These are phyloP conservation scores for Todus mexicanus DNA, from an alignment of 2,797 vertebrate genomes.

Conservation along the genomic window DNA sequence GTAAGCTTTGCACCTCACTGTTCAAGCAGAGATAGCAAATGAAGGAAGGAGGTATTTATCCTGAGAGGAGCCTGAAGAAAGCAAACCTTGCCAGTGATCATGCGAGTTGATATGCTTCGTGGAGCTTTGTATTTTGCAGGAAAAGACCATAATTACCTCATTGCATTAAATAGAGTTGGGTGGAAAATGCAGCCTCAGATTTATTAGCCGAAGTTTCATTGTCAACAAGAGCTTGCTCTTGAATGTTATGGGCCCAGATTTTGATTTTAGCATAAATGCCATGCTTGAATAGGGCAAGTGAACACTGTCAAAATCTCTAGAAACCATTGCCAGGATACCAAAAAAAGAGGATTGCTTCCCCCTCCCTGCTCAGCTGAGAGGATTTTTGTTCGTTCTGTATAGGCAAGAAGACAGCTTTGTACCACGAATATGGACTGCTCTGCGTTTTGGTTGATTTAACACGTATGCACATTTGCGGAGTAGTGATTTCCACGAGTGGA, in stretches of 20 bases:
- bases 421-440: background rate
- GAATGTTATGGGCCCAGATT: background rate
- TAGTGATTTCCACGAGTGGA: conserved; percentile 32
- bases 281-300: background rate
- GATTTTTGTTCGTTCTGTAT: background rate
- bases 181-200: background rate
- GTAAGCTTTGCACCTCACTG: background rate
- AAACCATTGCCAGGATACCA: background rate
- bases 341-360: background rate
- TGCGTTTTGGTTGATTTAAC: conserved; percentile 58
- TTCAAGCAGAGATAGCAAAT: background rate
- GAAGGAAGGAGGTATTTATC: background rate
- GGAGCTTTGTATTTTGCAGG: background rate
- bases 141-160: background rate
- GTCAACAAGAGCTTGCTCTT: background rate
- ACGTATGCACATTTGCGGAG: conserved; percentile 32
- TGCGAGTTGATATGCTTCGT: background rate
- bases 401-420: background rate
- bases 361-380: background rate
- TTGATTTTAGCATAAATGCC: background rate
- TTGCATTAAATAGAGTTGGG: background rate
- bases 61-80: background rate
- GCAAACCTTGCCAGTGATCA: background rate
- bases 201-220: conserved; percentile 15
- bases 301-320: background rate